phyloP scores from a whole-genome alignment of 1,140 invertebrate genomes.

The Brachystomella parvula region DNA sequence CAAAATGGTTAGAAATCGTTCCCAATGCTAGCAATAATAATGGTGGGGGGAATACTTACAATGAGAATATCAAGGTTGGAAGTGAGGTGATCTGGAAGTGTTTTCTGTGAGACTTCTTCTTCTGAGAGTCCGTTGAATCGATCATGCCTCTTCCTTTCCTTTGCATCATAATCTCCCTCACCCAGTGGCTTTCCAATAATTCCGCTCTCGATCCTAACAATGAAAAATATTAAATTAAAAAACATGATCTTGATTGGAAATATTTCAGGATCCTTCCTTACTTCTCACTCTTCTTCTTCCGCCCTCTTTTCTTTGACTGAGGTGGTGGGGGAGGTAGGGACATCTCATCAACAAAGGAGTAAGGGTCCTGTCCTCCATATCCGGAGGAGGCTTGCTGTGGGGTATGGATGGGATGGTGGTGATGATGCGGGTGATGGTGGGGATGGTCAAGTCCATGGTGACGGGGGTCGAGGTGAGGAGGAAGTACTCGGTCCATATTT shows the following conservation, averaged over 20 bases:
- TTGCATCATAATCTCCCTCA: conserved; percentile 52
- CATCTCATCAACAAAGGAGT: conserved; percentile 72
- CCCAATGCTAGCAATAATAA: neutral
- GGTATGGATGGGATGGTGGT: conserved; percentile 26
- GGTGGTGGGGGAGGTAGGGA: conserved; percentile 46
- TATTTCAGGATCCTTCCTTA: neutral
- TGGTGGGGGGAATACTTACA: conserved; percentile 64
- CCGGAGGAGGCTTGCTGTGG: neutral
- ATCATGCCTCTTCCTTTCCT: conserved; percentile 88
- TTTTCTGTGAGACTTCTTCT: conserved; percentile 86
- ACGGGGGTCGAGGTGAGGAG: neutral
- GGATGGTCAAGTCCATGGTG: conserved; percentile 32
- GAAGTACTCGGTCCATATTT: conserved; percentile 15
- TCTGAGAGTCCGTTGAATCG: conserved; percentile 94
- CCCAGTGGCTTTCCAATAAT: conserved; percentile 42
- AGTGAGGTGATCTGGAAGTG: conserved; percentile 84
- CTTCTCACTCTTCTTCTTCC: conserved; percentile 64
- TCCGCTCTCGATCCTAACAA: neutral
- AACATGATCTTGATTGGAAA: neutral
- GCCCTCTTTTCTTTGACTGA: conserved; percentile 66
- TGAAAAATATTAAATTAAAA: neutral
- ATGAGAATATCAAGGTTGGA: conserved; percentile 94
- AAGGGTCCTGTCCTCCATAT: conserved; percentile 53
- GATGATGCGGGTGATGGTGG: conserved; percentile 29
- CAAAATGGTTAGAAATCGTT: conserved; percentile 14